phyloP scores from a whole-genome alignment of 2,888 invertebrate genomes.

The Taphrorychus bicolor region DNA sequence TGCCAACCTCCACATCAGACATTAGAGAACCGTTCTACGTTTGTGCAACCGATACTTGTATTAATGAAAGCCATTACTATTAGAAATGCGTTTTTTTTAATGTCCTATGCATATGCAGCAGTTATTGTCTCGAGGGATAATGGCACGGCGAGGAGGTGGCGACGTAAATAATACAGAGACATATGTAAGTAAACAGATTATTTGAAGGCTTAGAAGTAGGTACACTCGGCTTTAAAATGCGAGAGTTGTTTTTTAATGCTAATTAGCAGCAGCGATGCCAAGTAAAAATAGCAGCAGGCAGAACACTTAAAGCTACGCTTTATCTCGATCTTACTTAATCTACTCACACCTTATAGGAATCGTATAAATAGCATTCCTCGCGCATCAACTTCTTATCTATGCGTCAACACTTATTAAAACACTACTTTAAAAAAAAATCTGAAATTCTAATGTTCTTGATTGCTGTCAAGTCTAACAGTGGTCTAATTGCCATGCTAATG shows the following conservation, averaged over 20 bases:
- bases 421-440: no score
- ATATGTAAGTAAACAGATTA: not conserved
- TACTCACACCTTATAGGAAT: not conserved
- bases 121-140: constrained; percentile 22
- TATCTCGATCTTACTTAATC: not conserved
- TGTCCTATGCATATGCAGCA: constrained; percentile 23
- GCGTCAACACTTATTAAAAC: no score
- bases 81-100: constrained; percentile 11
- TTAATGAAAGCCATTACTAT: constrained; percentile 34
- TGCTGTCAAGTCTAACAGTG: no score
- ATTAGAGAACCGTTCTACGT: constrained; percentile 26
- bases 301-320: not conserved
- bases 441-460: no score
- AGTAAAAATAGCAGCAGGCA: not conserved
- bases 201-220: not conserved
- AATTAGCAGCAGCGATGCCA: no score
- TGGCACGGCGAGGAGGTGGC: not conserved
- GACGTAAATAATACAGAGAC: not conserved
- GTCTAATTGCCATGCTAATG: no score
- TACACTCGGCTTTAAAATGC: not conserved
- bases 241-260: not conserved
- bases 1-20: constrained; percentile 24
- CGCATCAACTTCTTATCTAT: not conserved
- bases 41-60: constrained; percentile 18
- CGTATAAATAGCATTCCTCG: not conserved